Percentiles rank a stretch among this genome's conserved stretches.
These are phyloP conservation scores for Eulemur coronatus DNA, from an alignment of 2,797 vertebrate genomes.

Conservation along the genomic window DNA sequence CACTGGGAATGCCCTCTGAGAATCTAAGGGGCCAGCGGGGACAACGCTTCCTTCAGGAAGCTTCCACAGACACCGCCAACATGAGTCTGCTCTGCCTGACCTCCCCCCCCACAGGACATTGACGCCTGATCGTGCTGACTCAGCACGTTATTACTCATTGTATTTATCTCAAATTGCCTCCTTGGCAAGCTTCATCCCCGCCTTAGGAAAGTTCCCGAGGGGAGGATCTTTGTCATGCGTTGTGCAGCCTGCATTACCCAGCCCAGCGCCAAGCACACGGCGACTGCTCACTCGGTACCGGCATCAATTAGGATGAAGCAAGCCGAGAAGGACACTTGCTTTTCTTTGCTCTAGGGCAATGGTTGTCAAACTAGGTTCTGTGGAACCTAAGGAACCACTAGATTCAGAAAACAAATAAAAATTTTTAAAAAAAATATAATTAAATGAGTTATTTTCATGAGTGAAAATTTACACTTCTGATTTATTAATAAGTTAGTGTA, in stretches of 20 bases:
- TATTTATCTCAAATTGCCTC: background rate
- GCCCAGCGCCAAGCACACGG: background rate
- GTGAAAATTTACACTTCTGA: background rate
- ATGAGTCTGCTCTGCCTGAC: background rate
- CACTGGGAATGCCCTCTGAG: background rate
- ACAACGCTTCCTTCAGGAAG: background rate
- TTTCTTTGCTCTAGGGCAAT: background rate
- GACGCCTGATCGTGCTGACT: background rate
- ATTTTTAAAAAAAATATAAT: background rate
- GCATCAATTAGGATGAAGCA: background rate
- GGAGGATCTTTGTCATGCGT: background rate
- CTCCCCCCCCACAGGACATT: fast-evolving
- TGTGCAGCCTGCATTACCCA: background rate
- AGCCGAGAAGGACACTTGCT: background rate
- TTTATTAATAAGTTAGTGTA: background rate
- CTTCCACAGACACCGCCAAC: background rate
- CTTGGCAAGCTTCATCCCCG: background rate
- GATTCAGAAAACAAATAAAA: background rate
- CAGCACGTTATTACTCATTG: background rate
- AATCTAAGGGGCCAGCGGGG: background rate
- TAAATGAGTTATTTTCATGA: background rate
- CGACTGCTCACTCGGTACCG: fast-evolving
- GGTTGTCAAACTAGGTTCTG: background rate
- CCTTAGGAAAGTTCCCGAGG: background rate
- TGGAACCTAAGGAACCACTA: background rate